These are phyloP conservation scores for Lanius ludovicianus DNA, from an alignment of 2,113 vertebrate genomes.

Conservation along the genomic window DNA sequence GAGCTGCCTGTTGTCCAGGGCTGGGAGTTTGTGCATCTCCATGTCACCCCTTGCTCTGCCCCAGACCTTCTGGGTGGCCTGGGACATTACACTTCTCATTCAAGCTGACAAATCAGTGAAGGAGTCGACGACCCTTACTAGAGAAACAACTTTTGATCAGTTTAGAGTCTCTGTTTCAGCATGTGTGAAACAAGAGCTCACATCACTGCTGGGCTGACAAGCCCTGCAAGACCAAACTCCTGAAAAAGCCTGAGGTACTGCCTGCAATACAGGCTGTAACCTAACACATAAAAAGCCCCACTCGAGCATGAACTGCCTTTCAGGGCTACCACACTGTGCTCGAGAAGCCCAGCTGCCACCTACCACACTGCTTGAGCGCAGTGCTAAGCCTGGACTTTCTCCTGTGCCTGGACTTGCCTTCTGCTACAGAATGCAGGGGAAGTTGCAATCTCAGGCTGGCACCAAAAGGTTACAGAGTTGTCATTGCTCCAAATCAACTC, in stretches of 20 bases:
- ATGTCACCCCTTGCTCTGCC: not conserved
- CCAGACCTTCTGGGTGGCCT: not conserved
- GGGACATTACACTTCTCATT: not conserved
- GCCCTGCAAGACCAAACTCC: not conserved
- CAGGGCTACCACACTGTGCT: not conserved
- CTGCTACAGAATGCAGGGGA: not conserved
- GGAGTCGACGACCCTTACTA: not conserved
- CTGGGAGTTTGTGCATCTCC: not conserved
- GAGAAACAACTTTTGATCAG: not conserved
- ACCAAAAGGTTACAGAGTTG: constrained; percentile 2
- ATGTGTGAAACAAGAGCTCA: not conserved
- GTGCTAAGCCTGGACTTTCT: not conserved
- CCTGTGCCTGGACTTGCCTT: not conserved
- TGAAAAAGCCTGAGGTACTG: not conserved
- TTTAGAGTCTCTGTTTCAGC: not conserved
- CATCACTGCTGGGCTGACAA: not conserved
- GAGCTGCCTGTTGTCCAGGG: accelerated
- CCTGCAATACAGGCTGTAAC: not conserved
- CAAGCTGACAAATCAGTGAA: not conserved
- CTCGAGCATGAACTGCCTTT: not conserved
- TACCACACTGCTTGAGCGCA: accelerated
- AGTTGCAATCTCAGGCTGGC: not conserved
- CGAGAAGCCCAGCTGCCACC: not conserved
- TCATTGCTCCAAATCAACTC: constrained; percentile 45
- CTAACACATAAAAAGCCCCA: not conserved